Conservation (phyloP, 2,888 invertebrate genomes). For the Plagiodera versicolora region DNA sequence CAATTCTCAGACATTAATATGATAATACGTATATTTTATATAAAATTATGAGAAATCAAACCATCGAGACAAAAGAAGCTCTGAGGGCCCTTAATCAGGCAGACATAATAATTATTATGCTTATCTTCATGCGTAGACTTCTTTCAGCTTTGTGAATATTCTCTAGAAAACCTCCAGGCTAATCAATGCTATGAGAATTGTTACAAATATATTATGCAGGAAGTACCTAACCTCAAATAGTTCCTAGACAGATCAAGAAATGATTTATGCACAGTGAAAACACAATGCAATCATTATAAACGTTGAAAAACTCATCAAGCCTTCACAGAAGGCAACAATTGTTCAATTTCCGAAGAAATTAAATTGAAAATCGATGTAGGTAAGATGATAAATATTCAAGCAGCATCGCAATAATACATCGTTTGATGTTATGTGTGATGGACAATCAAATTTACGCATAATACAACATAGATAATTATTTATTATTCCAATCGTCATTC, state of each 20-base stretch:
- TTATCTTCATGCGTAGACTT: too few species aligned
- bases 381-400: constrained; percentile 39
- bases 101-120: too few species aligned
- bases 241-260: too few species aligned
- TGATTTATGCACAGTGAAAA: too few species aligned
- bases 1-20: not conserved
- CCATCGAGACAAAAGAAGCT: not conserved
- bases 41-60: not conserved
- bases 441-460: constrained; percentile 44
- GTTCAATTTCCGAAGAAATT: not conserved
- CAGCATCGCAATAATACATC: constrained; percentile 42
- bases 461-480: constrained; percentile 41
- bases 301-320: too few species aligned
- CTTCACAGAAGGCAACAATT: constrained; percentile 2
- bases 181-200: too few species aligned
- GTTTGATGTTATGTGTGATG: constrained; percentile 38
- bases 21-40: not conserved
- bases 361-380: constrained; percentile 20
- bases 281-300: too few species aligned
- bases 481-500: constrained; percentile 43
- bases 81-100: too few species aligned
- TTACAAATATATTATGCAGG: too few species aligned
- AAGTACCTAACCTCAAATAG: too few species aligned
- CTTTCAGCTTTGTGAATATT: too few species aligned
- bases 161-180: too few species aligned